A percentile compares a stretch with the other conserved stretches of the same genome.
phyloP scores from a whole-genome alignment of 2,113 vertebrate genomes.

The Fregetta grallaria region DNA sequence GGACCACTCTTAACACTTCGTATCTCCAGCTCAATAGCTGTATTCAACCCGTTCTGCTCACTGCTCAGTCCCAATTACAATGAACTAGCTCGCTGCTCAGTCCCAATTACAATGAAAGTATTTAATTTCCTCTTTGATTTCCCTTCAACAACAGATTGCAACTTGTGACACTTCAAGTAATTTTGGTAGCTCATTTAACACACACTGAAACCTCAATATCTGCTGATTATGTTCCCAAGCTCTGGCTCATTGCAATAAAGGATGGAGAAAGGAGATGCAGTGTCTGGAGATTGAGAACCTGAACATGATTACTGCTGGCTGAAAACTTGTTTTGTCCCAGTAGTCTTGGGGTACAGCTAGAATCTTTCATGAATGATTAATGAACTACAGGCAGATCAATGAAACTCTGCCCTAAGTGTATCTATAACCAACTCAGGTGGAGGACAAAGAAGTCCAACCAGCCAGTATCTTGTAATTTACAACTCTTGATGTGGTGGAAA shows the following conservation, averaged over 20 bases:
- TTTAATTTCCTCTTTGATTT: slow-evolving; percentile 73
- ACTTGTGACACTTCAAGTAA: slow-evolving; percentile 50
- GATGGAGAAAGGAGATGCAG: slow-evolving; percentile 50
- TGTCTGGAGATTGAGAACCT: slow-evolving; percentile 44
- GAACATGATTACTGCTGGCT: slow-evolving; percentile 54
- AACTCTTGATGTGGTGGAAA: slow-evolving; percentile 32
- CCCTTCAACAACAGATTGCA: slow-evolving; percentile 59
- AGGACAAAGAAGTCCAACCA: neutral
- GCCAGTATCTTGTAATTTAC: slow-evolving; percentile 7
- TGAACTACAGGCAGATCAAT: slow-evolving; percentile 42
- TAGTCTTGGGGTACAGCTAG: slow-evolving; percentile 35
- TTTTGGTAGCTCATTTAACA: slow-evolving; percentile 67
- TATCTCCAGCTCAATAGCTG: slow-evolving; percentile 16
- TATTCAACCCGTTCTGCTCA: slow-evolving; percentile 32
- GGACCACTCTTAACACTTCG: neutral
- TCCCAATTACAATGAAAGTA: slow-evolving; percentile 57
- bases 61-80: slow-evolving; percentile 39
- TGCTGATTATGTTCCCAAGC: slow-evolving; percentile 56
- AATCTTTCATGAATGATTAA: slow-evolving; percentile 61
- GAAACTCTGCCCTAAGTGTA: slow-evolving; percentile 37
- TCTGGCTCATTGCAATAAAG: slow-evolving; percentile 51
- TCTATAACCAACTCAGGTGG: slow-evolving; percentile 26
- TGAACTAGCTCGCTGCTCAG: slow-evolving; percentile 10
- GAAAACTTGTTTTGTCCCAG: slow-evolving; percentile 64
- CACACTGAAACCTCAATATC: slow-evolving; percentile 52